Percentiles rank a stretch among this genome's conserved stretches.
Conservation (phyloP, 2,113 vertebrate species). For the Meriones unguiculatus region DNA sequence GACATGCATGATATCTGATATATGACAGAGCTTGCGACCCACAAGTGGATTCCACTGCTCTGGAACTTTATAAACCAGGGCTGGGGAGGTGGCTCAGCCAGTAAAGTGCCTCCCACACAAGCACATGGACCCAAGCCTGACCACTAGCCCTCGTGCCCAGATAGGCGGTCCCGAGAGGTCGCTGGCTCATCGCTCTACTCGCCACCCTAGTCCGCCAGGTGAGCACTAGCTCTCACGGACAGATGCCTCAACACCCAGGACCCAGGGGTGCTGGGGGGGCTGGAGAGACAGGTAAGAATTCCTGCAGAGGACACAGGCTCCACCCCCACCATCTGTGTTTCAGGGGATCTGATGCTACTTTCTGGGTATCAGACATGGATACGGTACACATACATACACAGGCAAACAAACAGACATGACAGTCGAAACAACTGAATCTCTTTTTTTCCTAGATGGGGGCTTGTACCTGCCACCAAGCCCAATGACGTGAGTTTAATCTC, state of each 20-base stretch:
- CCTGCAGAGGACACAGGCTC: not conserved
- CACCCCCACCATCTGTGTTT: too few relatives aligned
- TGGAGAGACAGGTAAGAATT: not conserved
- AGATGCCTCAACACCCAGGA: not conserved
- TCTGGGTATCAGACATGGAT: not conserved
- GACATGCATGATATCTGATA: not conserved
- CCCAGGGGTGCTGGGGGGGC: too few relatives aligned
- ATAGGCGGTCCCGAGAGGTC: not conserved
- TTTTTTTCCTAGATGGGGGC: not conserved
- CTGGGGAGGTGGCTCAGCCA: not conserved
- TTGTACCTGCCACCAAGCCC: not conserved
- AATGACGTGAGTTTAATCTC: not conserved
- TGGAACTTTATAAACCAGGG: not conserved
- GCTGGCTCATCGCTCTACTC: too few relatives aligned
- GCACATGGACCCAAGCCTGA: not conserved
- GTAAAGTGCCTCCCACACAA: not conserved
- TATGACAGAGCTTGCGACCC: not conserved
- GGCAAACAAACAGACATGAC: not conserved
- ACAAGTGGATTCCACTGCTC: too few relatives aligned
- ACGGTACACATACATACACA: not conserved
- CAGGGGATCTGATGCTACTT: not conserved
- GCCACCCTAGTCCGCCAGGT: not conserved
- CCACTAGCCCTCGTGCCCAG: too few relatives aligned
- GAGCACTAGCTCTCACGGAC: not conserved
- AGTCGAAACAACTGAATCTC: not conserved